phyloP scores from a whole-genome alignment of 2,113 vertebrate species.

The Scortum barcoo region DNA sequence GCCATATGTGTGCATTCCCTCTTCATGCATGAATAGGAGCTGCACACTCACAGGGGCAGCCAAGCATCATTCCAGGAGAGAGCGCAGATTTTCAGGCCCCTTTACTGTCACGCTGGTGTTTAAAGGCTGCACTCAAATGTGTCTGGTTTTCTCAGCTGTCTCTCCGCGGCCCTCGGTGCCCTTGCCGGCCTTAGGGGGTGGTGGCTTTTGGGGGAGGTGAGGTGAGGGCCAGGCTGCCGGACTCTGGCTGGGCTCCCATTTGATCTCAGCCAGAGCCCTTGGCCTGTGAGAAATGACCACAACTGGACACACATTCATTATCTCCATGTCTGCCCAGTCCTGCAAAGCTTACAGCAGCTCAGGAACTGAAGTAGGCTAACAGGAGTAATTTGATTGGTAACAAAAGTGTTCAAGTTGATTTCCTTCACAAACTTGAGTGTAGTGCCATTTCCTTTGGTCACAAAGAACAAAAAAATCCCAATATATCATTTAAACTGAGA shows the following conservation, averaged over 20 bases:
- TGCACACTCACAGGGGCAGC: constrained; percentile 41
- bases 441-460: neutral
- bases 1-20: constrained; percentile 57
- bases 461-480: neutral
- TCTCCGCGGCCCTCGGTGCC: constrained; percentile 63
- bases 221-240: constrained; percentile 58
- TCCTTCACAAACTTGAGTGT: neutral
- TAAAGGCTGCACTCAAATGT: constrained; percentile 74
- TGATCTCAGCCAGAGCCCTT: constrained; percentile 76
- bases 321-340: constrained; percentile 26
- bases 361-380: constrained; percentile 17
- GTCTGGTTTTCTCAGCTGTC: constrained; percentile 86
- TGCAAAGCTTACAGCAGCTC: constrained; percentile 10
- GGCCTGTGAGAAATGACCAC: constrained; percentile 84
- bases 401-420: neutral
- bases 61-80: constrained; percentile 62
- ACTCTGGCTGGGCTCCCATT: constrained; percentile 69
- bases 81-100: constrained; percentile 49
- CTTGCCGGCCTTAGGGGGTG: constrained; percentile 70
- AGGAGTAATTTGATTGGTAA: neutral
- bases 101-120: constrained; percentile 64
- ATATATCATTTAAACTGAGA: neutral
- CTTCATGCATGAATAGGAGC: constrained; percentile 24
- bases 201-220: constrained; percentile 39
- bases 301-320: constrained; percentile 77